A percentile compares a stretch with the other conserved stretches of the same genome.
These are phyloP conservation scores for Dendroctonus valens DNA, from an alignment of 1,140 invertebrate genomes.

Conservation along the genomic window DNA sequence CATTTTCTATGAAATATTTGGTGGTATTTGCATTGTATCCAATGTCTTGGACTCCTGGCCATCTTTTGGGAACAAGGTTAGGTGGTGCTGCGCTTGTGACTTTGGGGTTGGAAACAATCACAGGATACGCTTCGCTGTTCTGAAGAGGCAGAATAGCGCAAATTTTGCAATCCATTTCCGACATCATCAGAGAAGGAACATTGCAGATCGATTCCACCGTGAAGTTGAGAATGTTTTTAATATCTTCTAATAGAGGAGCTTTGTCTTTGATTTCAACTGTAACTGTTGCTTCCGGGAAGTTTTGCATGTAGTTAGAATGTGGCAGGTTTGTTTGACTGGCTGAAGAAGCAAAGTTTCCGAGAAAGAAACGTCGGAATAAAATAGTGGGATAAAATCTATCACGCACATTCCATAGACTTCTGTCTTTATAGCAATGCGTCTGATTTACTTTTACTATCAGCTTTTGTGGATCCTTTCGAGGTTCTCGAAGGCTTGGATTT, in stretches of 20 bases:
- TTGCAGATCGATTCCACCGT: constrained; percentile 43
- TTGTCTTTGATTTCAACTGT: constrained; percentile 36
- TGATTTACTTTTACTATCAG: background rate
- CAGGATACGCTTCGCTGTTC: constrained; percentile 8
- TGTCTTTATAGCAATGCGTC: constrained; percentile 9
- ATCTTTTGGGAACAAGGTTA: constrained; percentile 29
- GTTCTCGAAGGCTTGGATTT: constrained; percentile 1
- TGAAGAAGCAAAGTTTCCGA: constrained; percentile 33
- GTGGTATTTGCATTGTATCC: constrained; percentile 33
- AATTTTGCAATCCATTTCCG: constrained; percentile 38
- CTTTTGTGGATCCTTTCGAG: constrained; percentile 5
- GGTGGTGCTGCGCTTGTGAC: constrained; percentile 8
- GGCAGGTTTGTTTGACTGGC: constrained; percentile 23
- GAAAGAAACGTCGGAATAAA: constrained; percentile 34
- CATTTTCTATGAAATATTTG: constrained; percentile 30
- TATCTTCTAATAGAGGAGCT: constrained; percentile 7
- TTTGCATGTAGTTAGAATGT: constrained; percentile 33
- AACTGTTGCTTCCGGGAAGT: constrained; percentile 36
- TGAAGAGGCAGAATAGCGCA: constrained; percentile 35
- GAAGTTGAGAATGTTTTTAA: constrained; percentile 35
- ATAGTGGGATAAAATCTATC: constrained; percentile 35
- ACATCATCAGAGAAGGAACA: constrained; percentile 34
- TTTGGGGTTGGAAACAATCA: constrained; percentile 18
- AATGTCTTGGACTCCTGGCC: constrained; percentile 35
- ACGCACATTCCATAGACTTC: constrained; percentile 29